Evolutionary conservation across 2,113 vertebrate species (phyloP), one percentile per base, ranked within the genome.

Genomic region (Hyla sarda): DNA sequence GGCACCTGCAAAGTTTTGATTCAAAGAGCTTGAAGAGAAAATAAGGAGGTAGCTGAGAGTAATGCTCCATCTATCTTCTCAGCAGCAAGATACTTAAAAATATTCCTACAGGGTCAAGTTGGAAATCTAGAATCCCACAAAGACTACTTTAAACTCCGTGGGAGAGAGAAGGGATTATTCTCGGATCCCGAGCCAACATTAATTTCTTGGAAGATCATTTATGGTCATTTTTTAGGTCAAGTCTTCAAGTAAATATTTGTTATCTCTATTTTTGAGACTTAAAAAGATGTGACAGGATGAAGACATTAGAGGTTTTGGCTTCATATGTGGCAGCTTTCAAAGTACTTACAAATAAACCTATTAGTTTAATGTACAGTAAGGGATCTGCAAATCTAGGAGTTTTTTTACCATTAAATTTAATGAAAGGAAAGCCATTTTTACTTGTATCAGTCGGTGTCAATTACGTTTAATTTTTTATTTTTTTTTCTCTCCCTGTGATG

Each of bases 341-440:
- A 58, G 65, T 54, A 17, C 19, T 54, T 56, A 80, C 65, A 72
- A 80, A 58, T 80, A 72, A 56, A 56, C 76, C 56, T 79, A 79
- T 85, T 84, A 62, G 72, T 56, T 54, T 86, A 71, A 79, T 79
- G 50, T 80, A 45, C 75, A 56, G 62, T 45, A 17, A 56, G 62
- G 76, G 76, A 80, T 60, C 62, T 71, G 14, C 45, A 48, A 60
- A 84, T 86, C 76, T 80, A 86, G 84, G 84, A 37, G 23, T 48
- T 80, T 81, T 41, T 79, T 79, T 58, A 47, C 75, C 47, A 86
- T 86, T 80, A 86, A 52, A 80, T 56, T 41, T 58, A 80, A 86
- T 80, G 76, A 80, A 86, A 86, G 62, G 76, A 80, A 45, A 67
- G 48, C 60, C 47, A 69, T 85, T 72, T 86, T 86, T 58, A 56